Conservation (phyloP, 2,113 vertebrate species). For the Bucco capensis region DNA sequence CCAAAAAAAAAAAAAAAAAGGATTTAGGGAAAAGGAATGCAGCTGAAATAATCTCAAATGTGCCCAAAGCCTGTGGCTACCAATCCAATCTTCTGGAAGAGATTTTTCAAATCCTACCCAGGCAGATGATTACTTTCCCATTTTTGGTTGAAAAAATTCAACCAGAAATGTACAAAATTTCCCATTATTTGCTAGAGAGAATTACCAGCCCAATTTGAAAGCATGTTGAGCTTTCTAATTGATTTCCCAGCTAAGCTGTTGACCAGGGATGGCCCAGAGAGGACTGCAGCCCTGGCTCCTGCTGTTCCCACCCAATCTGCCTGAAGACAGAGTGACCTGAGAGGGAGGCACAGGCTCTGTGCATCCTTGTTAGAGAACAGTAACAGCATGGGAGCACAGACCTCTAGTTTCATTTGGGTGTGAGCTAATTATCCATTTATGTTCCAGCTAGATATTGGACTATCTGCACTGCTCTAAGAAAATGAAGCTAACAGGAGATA, state of each 20-base stretch:
- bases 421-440: neutral
- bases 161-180: neutral
- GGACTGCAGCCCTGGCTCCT: neutral
- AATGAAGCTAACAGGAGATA: neutral
- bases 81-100: neutral
- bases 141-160: neutral
- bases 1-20: neutral
- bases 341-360: neutral
- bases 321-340: neutral
- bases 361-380: neutral
- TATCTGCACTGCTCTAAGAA: neutral
- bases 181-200: neutral
- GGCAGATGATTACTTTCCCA: neutral
- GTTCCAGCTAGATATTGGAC: neutral
- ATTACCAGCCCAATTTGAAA: neutral
- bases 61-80: neutral
- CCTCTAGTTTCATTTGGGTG: neutral
- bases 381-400: neutral
- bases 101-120: neutral
- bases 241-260: slow-evolving; percentile 19
- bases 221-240: neutral
- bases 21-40: neutral
- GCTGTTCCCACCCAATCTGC: neutral
- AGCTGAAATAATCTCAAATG: neutral
- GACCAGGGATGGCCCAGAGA: neutral